A percentile compares a stretch with the other conserved stretches of the same genome.
phyloP scores from a whole-genome alignment of 2,797 vertebrate genomes.

The Gymnothorax reevesii region DNA sequence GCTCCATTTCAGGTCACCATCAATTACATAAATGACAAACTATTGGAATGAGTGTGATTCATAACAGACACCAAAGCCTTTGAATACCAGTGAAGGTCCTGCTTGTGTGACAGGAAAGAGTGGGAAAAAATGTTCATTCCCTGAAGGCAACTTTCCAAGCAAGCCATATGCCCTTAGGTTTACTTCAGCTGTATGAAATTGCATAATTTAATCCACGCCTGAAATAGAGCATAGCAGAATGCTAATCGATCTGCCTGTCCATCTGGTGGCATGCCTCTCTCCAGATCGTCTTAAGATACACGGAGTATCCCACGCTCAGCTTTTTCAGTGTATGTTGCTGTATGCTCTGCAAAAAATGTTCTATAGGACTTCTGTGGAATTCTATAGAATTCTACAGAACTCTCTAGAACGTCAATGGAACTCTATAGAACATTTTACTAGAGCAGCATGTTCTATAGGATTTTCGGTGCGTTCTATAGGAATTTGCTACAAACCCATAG shows the following conservation, averaged over 20 bases:
- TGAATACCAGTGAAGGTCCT: neutral
- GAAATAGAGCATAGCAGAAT: constrained; percentile 8
- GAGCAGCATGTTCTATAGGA: too few species aligned
- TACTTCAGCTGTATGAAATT: constrained; percentile 33
- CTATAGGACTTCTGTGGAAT: too few species aligned
- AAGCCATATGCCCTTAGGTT: constrained; percentile 25
- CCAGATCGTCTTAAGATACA: constrained; percentile 13
- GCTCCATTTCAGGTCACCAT: neutral
- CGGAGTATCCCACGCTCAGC: neutral
- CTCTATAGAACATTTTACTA: too few species aligned
- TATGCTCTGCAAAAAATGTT: too few species aligned
- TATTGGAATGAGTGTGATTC: neutral
- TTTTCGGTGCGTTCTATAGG: too few species aligned
- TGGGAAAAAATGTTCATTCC: neutral
- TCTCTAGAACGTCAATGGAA: too few species aligned
- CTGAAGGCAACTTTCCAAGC: constrained; percentile 10
- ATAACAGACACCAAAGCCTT: neutral
- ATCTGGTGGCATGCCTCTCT: constrained; percentile 29
- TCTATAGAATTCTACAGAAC: too few species aligned
- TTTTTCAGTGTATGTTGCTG: constrained; percentile 20
- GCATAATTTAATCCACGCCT: constrained; percentile 35
- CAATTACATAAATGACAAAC: neutral
- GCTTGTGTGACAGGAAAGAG: neutral
- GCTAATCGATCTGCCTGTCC: constrained; percentile 30
- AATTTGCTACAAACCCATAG: too few species aligned